phyloP scores from a whole-genome alignment of 2,113 vertebrate genomes.

The Orcinus orca region DNA sequence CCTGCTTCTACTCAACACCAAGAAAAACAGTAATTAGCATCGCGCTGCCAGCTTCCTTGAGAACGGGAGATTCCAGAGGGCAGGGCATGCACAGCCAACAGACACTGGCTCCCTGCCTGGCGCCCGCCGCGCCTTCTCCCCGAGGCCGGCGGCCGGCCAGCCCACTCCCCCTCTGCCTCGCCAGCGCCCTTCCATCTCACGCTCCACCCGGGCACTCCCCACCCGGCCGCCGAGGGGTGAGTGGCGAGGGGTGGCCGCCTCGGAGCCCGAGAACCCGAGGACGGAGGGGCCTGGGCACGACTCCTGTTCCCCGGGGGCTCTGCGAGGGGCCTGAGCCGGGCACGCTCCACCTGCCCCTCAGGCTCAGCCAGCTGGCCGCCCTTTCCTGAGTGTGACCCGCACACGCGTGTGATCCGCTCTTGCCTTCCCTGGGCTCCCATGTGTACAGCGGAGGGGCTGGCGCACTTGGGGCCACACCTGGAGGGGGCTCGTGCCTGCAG shows the following conservation, averaged over 20 bases:
- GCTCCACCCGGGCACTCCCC: background rate
- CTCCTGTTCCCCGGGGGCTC: background rate
- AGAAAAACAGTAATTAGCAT: background rate
- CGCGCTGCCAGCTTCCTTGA: background rate
- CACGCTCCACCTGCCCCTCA: background rate
- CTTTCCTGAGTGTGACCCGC: background rate
- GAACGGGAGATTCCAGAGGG: fast-evolving
- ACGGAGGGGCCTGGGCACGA: fast-evolving
- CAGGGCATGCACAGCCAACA: fast-evolving
- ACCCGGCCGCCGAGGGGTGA: background rate
- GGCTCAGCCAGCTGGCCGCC: background rate
- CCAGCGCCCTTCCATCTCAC: background rate
- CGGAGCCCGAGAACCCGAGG: fast-evolving
- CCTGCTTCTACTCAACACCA: slow-evolving; percentile 28
- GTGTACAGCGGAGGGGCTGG: fast-evolving
- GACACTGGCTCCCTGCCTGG: background rate
- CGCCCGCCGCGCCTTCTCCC: background rate
- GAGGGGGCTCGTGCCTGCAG: background rate
- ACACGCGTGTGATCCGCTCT: fast-evolving
- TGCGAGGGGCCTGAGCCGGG: background rate
- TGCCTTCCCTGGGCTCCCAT: fast-evolving
- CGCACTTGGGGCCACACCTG: background rate
- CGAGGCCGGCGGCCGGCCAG: fast-evolving
- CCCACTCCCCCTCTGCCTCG: fast-evolving
- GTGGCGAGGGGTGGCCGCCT: fast-evolving